These are phyloP conservation scores for Amniataba percoides DNA, from an alignment of 2,797 vertebrate genomes.

Conservation along the genomic window DNA sequence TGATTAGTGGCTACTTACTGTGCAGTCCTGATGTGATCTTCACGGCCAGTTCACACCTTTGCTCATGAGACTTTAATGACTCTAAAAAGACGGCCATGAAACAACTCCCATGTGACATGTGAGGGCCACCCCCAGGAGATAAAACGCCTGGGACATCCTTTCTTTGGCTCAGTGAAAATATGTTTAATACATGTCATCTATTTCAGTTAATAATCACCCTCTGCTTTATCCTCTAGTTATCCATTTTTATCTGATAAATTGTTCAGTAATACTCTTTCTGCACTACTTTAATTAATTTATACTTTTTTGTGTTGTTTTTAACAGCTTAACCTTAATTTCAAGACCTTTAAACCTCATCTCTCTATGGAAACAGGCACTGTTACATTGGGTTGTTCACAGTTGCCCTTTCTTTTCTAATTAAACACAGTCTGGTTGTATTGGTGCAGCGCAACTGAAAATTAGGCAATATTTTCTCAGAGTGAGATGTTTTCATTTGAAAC, in stretches of 20 bases:
- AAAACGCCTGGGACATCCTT: background rate
- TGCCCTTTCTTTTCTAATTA: conserved; percentile 3
- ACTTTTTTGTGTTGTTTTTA: background rate
- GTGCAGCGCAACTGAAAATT: background rate
- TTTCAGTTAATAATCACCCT: background rate
- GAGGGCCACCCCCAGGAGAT: background rate
- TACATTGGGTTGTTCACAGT: background rate
- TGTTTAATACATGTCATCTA: background rate
- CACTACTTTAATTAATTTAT: background rate
- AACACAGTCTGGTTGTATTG: background rate
- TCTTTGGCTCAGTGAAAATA: background rate
- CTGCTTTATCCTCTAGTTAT: background rate
- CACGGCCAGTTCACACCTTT: conserved; percentile 1
- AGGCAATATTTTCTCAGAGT: background rate
- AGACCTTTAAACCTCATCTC: background rate
- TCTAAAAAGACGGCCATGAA: background rate
- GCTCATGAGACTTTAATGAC: conserved; percentile 15
- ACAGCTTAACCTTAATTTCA: background rate
- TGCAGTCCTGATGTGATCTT: conserved; percentile 5
- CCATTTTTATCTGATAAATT: background rate
- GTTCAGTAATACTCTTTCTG: background rate
- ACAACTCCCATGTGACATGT: conserved; percentile 12
- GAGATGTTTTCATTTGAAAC: background rate
- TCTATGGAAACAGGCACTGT: background rate
- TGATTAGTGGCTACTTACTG: background rate